Conservation (phyloP, 2,797 vertebrate genomes). For the Salarias fasciatus region DNA sequence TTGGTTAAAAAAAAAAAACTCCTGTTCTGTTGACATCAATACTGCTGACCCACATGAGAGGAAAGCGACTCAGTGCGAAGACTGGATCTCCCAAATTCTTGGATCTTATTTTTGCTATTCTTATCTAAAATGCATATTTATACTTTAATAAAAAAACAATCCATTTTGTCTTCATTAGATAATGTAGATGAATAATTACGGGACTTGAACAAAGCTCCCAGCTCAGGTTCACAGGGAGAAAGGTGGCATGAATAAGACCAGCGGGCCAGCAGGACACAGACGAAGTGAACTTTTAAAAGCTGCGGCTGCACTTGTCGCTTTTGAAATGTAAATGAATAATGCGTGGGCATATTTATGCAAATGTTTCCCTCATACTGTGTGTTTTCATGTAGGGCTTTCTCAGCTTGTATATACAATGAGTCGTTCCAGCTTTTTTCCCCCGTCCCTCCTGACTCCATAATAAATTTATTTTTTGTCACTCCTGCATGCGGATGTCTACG, state of each 20-base stretch:
- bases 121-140: too few species aligned
- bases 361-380: background rate
- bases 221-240: constrained; percentile 19
- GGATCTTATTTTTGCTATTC: background rate
- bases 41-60: constrained; percentile 47
- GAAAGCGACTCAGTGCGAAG: constrained; percentile 36
- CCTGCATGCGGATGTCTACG: constrained; percentile 2
- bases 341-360: constrained; percentile 3
- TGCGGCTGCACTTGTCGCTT: constrained; percentile 6
- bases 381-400: background rate
- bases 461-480: background rate
- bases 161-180: background rate
- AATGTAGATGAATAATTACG: background rate
- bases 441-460: background rate
- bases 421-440: too few species aligned
- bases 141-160: too few species aligned
- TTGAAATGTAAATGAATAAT: constrained; percentile 33
- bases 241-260: constrained; percentile 19
- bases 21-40: constrained; percentile 55
- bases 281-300: constrained; percentile 17
- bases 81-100: too few species aligned
- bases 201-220: background rate
- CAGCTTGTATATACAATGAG: background rate
- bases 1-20: constrained; percentile 62
- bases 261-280: constrained; percentile 3